Evolutionary conservation across 1,140 invertebrate species (phyloP), one percentile per base, ranked within the genome.

Genomic region (Formica exsecta): DNA sequence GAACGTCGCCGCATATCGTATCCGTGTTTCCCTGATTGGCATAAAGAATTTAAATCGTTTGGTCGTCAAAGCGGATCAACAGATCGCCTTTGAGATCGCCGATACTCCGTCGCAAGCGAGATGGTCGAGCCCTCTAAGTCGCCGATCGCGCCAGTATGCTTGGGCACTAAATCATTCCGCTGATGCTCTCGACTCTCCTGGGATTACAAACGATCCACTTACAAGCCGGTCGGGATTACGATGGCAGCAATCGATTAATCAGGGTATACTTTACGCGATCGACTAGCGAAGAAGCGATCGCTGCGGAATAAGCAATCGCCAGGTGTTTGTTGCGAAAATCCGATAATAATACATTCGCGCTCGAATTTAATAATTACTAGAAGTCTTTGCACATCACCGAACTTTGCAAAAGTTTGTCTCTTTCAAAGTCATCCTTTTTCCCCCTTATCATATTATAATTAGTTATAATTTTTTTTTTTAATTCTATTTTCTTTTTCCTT

Each of bases 151-250:
- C 16, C 54, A 38, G 36, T 57, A 68, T 80, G 25, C 73, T 80
- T 38, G 57, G 25, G 57, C 71, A 44, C 57, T 89, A 89, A 89
- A 89, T 89, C 84, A 76, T 75, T 83, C 65, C 54, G 51, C 22
- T 61, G 81, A 61, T 83, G 29, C 80, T 73, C 68, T 76, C 59
- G 65, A 48, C 62, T 59, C 41, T 73, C 57, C 44, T 48, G 41
- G 87, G 66, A 86, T 89, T 89, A 89, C 68, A 54, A 89, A 86
- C 88, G 88, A 89, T 76, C 87, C 76, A 89, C 84, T 89, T 89
- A 89, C 87, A 86, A 89, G 87, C 85, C 75, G 79, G 76, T 89
- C 61, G 84, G 84, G 62, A 89, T 89, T 89, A 89, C 76, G 57
- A 66, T 48, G 70, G 16, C 48, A 41, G 68, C 88, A 65, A 89